Evolutionary conservation across 2,113 vertebrate genomes (phyloP).

Genomic region (Gopherus flavomarginatus): DNA sequence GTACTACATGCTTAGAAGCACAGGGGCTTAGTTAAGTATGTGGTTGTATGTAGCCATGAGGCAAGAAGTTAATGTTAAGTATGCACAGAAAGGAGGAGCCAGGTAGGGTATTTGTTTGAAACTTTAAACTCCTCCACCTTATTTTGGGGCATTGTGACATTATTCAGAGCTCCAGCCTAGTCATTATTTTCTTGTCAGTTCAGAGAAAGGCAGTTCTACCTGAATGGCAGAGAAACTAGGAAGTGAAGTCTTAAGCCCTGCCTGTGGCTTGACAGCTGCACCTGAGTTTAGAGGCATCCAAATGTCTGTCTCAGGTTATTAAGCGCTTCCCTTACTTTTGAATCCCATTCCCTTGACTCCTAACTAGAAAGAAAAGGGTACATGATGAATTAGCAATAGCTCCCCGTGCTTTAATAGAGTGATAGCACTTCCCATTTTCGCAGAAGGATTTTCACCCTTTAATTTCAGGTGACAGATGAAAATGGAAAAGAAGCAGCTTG

Average conservation of each 20-base stretch:
- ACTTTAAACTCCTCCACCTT: background rate
- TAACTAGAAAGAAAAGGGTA: background rate
- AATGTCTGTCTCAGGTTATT: background rate
- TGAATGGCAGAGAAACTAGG: background rate
- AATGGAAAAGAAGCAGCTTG: accelerated
- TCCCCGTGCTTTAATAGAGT: background rate
- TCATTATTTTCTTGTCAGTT: background rate
- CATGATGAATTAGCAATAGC: background rate
- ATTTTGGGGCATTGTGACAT: background rate
- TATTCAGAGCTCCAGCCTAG: background rate
- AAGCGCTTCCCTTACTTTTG: background rate
- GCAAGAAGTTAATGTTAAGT: background rate
- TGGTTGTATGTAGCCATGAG: background rate
- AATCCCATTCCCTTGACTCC: background rate
- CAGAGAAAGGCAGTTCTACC: background rate
- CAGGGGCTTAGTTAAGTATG: background rate
- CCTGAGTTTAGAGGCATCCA: background rate
- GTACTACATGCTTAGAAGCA: background rate
- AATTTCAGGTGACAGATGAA: background rate
- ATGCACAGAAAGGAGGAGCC: background rate
- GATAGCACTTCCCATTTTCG: background rate
- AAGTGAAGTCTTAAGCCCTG: background rate
- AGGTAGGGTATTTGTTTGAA: background rate
- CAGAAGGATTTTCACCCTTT: background rate
- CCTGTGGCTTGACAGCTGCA: background rate